Evolutionary conservation across 2,113 vertebrate species (phyloP).

Genomic region (Salvelinus alpinus): DNA sequence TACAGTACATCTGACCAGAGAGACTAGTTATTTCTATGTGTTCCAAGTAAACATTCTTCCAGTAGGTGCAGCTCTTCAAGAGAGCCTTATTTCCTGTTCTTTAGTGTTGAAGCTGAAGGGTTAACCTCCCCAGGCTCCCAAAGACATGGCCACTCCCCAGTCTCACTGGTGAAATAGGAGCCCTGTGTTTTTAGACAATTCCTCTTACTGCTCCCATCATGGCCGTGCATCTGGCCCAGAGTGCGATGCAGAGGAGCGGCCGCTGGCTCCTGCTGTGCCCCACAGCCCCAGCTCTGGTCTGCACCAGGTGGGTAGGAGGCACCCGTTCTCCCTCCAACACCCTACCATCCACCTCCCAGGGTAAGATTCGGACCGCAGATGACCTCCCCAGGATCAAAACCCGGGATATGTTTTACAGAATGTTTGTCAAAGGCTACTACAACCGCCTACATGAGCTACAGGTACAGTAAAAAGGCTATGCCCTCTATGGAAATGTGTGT

Average conservation of each 20-base stretch:
- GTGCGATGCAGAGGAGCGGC: not conserved
- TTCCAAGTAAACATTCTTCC: too few species aligned
- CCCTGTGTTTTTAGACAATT: constrained; percentile 1
- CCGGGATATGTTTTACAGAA: constrained; percentile 56
- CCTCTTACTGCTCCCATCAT: constrained; percentile 37
- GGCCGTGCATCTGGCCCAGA: constrained; percentile 37
- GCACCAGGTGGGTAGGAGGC: constrained; percentile 8
- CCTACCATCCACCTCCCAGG: not conserved
- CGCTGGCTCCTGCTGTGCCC: constrained; percentile 9
- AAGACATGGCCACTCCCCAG: constrained; percentile 42
- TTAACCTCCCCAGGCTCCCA: constrained; percentile 40
- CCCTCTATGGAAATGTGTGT: too few species aligned
- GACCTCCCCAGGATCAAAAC: constrained; percentile 59
- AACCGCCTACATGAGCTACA: constrained; percentile 71
- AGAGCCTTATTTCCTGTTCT: too few species aligned
- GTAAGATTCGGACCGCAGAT: constrained; percentile 41
- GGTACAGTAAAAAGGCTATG: constrained; percentile 42
- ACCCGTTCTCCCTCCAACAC: constrained; percentile 8
- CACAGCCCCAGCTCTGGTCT: not conserved
- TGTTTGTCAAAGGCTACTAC: constrained; percentile 62
- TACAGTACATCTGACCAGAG: too few species aligned
- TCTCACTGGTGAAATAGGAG: constrained; percentile 26
- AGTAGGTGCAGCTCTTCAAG: too few species aligned
- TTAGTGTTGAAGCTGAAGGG: constrained; percentile 24
- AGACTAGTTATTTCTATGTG: too few species aligned